Conservation (phyloP, 2,113 vertebrate genomes). For the Daboia siamensis region DNA sequence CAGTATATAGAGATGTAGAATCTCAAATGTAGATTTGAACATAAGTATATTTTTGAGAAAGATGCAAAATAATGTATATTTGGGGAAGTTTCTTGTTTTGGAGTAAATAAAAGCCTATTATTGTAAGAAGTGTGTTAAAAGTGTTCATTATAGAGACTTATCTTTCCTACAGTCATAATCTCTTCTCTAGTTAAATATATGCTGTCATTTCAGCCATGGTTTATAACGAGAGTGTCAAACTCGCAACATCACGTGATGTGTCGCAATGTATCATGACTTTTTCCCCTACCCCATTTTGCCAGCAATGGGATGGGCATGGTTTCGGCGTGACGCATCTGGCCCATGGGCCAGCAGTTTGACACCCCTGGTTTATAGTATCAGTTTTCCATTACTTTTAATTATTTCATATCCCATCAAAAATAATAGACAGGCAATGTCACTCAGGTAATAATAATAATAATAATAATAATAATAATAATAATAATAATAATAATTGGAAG, state of each 20-base stretch:
- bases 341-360: no score
- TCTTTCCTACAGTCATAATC: not conserved
- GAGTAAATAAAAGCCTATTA: not conserved
- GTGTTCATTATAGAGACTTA: not conserved
- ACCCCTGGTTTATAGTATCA: not conserved
- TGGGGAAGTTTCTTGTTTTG: not conserved
- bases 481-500: no score
- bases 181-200: not conserved
- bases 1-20: not conserved
- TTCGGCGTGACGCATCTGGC: no score
- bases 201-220: not conserved
- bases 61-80: not conserved
- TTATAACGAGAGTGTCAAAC: not conserved
- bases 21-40: not conserved
- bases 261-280: no score
- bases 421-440: not conserved
- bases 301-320: no score
- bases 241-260: no score
- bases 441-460: not conserved
- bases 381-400: not conserved
- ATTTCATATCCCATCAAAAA: not conserved
- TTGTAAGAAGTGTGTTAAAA: not conserved
- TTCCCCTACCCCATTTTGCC: no score
- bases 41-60: not conserved
- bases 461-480: no score